Base-by-base conservation (phyloP, 2,797 vertebrate species). In the Sebastes hubbsi region DNA sequence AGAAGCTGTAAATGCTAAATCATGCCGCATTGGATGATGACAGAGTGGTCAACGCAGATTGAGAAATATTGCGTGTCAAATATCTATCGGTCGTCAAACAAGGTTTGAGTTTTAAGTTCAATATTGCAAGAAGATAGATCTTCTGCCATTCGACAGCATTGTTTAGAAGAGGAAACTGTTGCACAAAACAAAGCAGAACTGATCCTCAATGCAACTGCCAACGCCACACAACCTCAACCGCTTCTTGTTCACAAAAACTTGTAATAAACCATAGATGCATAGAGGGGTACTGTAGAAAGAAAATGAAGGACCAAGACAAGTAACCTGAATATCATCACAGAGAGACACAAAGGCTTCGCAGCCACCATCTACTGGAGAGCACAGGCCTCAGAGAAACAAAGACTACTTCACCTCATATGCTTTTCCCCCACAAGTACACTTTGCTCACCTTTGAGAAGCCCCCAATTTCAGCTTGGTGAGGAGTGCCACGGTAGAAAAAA, bases 181-280 rank as follows among this genome's bases (percentile, higher is more conserved):
- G 71, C 59, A 64, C 75, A 73, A 86, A 82, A 87, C 73, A 90
- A 90, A 92, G 88, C 72, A 81, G 72, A 88, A 78, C 54, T 82
- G 75, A 87, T 73, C 75, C 72, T 81, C 6, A 34, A 69, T 22
- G 8, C 64, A 16, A 69, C 29, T 72, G 70, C 80, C 8, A 34
- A 69, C 13, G 13, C 64, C 0, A 69, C 32, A 12, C 64, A 46
- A 46, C 42, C 14, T 46, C 42, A 46, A 72, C 77, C 32, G 22
- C 14, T 46, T 25, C 10, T 34, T 59, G 32, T 65, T 78, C 22
- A 38, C 54, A 65, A 61, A 76, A 82, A 84, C 24, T 66, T 63
- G 36, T 20, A 68, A 70, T 38, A 52, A 77, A 72, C 14, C 24
- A 36, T 3, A 36, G 62, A 82, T 60, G 24, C 49, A 74, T 24